These are phyloP conservation scores for Clupea harengus DNA, from an alignment of 2,113 vertebrate species.

Conservation along the genomic window DNA sequence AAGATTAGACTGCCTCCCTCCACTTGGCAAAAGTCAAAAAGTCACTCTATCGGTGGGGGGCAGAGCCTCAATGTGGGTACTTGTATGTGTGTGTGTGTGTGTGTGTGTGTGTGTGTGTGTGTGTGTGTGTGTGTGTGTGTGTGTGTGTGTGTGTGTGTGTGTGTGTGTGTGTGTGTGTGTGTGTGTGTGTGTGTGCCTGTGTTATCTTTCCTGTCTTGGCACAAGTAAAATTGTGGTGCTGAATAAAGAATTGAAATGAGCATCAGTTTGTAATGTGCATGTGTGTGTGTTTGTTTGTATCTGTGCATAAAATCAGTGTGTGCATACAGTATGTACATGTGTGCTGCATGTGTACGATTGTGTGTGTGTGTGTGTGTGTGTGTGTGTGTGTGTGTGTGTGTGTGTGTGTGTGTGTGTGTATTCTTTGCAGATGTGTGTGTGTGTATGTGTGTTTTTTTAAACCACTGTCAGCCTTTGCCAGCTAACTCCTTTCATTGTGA, in stretches of 20 bases:
- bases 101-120: neutral
- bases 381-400: neutral
- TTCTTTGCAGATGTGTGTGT: neutral
- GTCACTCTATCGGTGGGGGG: neutral
- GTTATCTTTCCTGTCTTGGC: neutral
- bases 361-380: neutral
- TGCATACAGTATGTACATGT: neutral
- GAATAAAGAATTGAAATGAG: neutral
- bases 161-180: neutral
- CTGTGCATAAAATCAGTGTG: neutral
- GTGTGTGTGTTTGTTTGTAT: no score
- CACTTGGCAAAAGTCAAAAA: conserved; percentile 7
- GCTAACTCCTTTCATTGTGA: neutral
- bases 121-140: neutral
- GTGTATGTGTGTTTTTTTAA: neutral
- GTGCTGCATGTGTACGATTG: neutral
- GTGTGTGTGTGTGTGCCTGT: neutral
- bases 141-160: neutral
- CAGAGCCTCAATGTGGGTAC: neutral
- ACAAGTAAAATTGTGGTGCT: neutral
- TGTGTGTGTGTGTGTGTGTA: neutral
- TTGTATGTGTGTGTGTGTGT: neutral
- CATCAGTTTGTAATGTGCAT: neutral
- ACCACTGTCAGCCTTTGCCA: conserved; percentile 3
- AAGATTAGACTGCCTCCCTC: neutral